Conservation (phyloP, 2,888 invertebrate genomes). For the Linyphia triangularis region DNA sequence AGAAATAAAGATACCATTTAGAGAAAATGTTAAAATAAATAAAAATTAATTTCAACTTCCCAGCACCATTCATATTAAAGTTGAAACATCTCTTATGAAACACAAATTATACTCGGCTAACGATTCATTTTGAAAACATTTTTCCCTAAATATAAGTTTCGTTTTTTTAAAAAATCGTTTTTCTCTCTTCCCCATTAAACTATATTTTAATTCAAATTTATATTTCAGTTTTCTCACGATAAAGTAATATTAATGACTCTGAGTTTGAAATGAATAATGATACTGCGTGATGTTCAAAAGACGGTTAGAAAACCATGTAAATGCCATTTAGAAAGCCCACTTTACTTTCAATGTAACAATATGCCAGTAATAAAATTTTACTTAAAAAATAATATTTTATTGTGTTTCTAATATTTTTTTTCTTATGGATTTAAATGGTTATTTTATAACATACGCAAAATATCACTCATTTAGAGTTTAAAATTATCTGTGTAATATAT, state of each 20-base stretch:
- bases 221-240: conserved; percentile 24
- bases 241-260: conserved; percentile 51
- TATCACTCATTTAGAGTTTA: no score
- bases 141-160: no score
- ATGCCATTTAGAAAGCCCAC: no score
- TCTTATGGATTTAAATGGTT: no score
- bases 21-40: not conserved
- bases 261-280: conserved; percentile 27
- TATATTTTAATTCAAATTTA: conserved; percentile 38
- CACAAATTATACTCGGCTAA: conserved; percentile 12
- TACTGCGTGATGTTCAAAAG: not conserved
- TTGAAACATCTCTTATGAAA: not conserved
- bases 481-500: no score
- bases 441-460: no score
- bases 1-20: not conserved
- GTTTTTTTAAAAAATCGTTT: not conserved
- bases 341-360: no score
- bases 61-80: not conserved
- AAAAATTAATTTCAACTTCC: not conserved
- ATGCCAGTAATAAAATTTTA: not conserved
- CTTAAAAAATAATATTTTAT: not conserved
- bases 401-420: conserved; percentile 2
- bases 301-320: no score
- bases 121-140: no score
- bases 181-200: conserved; percentile 5